Conservation (phyloP, 1,140 invertebrate species). For the Drosophila nannoptera region DNA sequence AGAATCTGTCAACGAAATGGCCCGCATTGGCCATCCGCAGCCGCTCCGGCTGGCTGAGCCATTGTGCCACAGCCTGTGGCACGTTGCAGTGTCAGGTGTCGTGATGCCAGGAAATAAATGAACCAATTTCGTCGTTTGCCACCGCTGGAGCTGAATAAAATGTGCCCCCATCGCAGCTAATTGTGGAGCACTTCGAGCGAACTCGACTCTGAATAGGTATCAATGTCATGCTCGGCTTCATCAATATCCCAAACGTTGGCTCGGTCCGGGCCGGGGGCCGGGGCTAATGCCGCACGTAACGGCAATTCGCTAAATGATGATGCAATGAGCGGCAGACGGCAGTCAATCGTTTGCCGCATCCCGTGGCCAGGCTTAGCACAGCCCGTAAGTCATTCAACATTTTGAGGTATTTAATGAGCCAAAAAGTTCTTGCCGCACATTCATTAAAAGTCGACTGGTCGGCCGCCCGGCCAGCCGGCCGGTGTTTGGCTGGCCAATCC, state of each 20-base stretch:
- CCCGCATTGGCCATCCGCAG: conserved; percentile 38
- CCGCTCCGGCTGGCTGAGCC: neutral
- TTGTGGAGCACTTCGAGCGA: no score
- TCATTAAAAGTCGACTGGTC: conserved; percentile 66
- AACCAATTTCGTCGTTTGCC: conserved; percentile 11
- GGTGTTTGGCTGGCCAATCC: conserved; percentile 59
- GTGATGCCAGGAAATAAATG: conserved; percentile 27
- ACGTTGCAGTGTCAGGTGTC: conserved; percentile 6
- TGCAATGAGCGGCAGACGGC: conserved; percentile 43
- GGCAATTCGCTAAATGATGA: conserved; percentile 71
- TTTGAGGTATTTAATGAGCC: conserved; percentile 78
- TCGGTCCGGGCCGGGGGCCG: conserved; percentile 42
- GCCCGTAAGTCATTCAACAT: conserved; percentile 74
- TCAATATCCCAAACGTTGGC: conserved; percentile 50
- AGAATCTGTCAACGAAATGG: conserved; percentile 17
- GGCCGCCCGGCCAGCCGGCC: conserved; percentile 2
- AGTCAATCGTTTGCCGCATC: conserved; percentile 64
- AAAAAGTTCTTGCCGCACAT: conserved; percentile 72
- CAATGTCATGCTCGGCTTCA: conserved; percentile 27
- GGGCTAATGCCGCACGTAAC: conserved; percentile 69
- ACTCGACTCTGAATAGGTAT: neutral
- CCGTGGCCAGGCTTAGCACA: conserved; percentile 25
- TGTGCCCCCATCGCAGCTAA: no score
- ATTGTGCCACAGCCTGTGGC: conserved; percentile 4
- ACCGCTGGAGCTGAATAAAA: conserved; percentile 2